Evolutionary conservation across 1,140 invertebrate species (phyloP), one percentile per base, ranked within the genome.

Genomic region (Bombus difficillimus): DNA sequence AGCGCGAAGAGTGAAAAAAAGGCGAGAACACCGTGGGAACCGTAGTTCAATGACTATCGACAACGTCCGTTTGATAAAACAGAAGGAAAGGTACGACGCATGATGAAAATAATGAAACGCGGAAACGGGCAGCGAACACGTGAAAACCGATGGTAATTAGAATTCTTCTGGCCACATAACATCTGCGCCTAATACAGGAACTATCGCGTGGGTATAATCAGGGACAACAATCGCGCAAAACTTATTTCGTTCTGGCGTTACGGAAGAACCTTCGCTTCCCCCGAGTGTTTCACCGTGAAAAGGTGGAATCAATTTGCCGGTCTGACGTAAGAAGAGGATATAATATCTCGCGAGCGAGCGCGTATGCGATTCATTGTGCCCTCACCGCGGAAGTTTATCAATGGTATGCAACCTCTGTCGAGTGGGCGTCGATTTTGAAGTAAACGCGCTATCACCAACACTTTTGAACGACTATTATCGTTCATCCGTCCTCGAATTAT

Each of bases 261-360:
- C 81, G 81, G 81, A 86, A 83, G 81, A 86, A 78, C 85, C 81
- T 83, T 83, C 85, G 66, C 41, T n/a, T 64, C 41, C 15, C 28
- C 32, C 10, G 41, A 53, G 53, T 76, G 62, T 83, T 83, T 43
- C 80, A 53, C 72, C 80, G 47, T 86, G 74, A 77, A 86, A 83
- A 86, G 74, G 68, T 86, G 74, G 68, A 86, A 86, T 86, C 85
- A 77, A 86, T 83, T 86, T 86, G 73, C 81, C 85, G 74, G 85
- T 69, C 47, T 73, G 81, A 84, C 81, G 85, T 43, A 86, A 86
- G 57, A 84, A 37, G 34, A 83, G 81, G 37, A 83, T 83, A 84
- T 77, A 83, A 86, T 82, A 78, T 77, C 74, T 75, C 47, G 62
- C 72, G 66, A 69, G 69, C 37, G 41, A n/a, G 32, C 34, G 57